phyloP scores from a whole-genome alignment of 2,113 vertebrate species.

The Alligator sinensis region DNA sequence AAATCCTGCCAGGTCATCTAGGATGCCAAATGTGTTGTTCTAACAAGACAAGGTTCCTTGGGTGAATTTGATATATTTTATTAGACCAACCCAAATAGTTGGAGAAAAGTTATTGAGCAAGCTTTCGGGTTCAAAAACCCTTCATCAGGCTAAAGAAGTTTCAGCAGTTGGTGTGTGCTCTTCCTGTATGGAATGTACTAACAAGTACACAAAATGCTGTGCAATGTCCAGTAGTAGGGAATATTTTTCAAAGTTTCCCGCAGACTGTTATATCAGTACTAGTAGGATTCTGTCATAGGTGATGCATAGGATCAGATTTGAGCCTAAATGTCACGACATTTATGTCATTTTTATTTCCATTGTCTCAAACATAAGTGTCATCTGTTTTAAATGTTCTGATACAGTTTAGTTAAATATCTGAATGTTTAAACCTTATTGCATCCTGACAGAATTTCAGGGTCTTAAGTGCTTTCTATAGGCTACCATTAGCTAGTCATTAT shows the following conservation, averaged over 20 bases:
- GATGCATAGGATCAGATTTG: neutral
- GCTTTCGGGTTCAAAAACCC: too few species aligned
- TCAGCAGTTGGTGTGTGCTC: too few species aligned
- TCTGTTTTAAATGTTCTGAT: neutral
- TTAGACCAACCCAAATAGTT: too few species aligned
- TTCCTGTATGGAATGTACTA: neutral
- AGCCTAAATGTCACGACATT: neutral
- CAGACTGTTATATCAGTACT: neutral
- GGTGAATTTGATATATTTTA: too few species aligned
- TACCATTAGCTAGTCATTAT: neutral
- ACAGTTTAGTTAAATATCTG: neutral
- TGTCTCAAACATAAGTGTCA: neutral
- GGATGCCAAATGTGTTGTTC: neutral
- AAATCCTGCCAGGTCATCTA: neutral
- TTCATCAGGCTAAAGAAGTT: too few species aligned
- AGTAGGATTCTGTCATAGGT: neutral
- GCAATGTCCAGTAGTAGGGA: neutral
- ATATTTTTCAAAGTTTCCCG: neutral
- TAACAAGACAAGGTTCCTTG: neutral
- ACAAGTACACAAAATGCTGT: neutral
- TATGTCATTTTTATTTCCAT: neutral
- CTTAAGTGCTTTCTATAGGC: accelerated
- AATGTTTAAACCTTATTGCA: slow-evolving; percentile 1
- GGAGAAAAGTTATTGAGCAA: too few species aligned
- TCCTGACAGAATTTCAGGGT: neutral